Evolutionary conservation across 2,797 vertebrate species (phyloP).

Genomic region (Alosa sapidissima): DNA sequence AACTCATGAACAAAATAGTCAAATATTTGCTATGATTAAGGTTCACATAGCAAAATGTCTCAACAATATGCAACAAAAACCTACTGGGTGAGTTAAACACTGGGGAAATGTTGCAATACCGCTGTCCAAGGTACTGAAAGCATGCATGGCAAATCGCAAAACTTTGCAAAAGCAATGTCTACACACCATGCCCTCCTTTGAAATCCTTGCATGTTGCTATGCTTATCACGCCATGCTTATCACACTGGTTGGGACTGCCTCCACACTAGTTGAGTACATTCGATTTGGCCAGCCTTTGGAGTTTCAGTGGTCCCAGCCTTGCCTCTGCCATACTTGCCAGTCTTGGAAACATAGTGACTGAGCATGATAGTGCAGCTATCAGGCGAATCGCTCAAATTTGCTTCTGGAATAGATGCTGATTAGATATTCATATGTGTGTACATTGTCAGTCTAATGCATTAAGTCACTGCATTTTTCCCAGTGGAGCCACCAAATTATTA

Average conservation of each 20-base stretch:
- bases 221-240: not conserved
- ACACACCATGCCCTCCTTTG: not conserved
- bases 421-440: no score
- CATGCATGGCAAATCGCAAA: not conserved
- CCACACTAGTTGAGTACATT: not conserved
- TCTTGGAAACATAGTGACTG: not conserved
- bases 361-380: not conserved
- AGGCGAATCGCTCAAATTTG: not conserved
- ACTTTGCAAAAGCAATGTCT: not conserved
- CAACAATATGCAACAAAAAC: not conserved
- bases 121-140: constrained; percentile 10
- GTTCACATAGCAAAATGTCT: not conserved
- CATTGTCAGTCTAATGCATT: no score
- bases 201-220: not conserved
- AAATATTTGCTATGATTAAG: not conserved
- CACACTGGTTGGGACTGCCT: not conserved
- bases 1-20: not conserved
- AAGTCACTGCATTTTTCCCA: no score
- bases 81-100: not conserved
- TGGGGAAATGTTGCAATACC: not conserved
- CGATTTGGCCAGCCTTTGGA: not conserved
- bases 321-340: not conserved
- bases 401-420: not conserved
- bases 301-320: not conserved
- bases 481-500: no score